Evolutionary conservation across 2,888 invertebrate genomes (phyloP).

Genomic region (Rhagonycha fulva): DNA sequence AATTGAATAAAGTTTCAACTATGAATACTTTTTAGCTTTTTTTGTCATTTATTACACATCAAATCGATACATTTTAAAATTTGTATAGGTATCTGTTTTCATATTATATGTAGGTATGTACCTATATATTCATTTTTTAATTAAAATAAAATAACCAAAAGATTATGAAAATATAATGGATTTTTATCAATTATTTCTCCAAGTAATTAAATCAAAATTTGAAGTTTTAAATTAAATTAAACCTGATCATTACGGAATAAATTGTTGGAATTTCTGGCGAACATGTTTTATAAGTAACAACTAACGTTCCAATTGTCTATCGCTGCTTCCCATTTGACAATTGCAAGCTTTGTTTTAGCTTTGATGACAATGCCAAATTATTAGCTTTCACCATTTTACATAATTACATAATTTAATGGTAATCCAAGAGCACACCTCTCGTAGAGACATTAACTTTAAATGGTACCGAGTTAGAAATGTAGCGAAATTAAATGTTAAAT

Average conservation of each 20-base stretch:
- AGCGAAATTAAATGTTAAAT: slow-evolving; percentile 21
- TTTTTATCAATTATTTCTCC: neutral
- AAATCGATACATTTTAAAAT: too few relatives aligned
- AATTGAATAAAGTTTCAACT: too few relatives aligned
- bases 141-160: too few relatives aligned
- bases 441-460: slow-evolving; percentile 25
- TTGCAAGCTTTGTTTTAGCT: slow-evolving; percentile 42
- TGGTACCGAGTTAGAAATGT: slow-evolving; percentile 17
- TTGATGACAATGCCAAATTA: slow-evolving; percentile 45
- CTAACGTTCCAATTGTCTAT: neutral
- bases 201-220: neutral
- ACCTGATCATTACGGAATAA: slow-evolving; percentile 43
- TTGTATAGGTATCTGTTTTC: too few relatives aligned
- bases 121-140: too few relatives aligned
- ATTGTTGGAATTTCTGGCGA: slow-evolving; percentile 43
- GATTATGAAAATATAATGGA: too few relatives aligned
- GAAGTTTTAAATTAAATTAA: slow-evolving; percentile 37
- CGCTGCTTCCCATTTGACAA: slow-evolving; percentile 43
- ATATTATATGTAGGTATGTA: too few relatives aligned
- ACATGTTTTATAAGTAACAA: slow-evolving; percentile 18
- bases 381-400: slow-evolving; percentile 43
- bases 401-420: slow-evolving; percentile 46
- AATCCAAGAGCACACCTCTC: slow-evolving; percentile 22
- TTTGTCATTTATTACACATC: too few relatives aligned
- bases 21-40: too few relatives aligned